Percentiles rank a stretch among this genome's conserved stretches.
Conservation (phyloP, 2,797 vertebrate genomes). For the Myiotriccus ornatus region DNA sequence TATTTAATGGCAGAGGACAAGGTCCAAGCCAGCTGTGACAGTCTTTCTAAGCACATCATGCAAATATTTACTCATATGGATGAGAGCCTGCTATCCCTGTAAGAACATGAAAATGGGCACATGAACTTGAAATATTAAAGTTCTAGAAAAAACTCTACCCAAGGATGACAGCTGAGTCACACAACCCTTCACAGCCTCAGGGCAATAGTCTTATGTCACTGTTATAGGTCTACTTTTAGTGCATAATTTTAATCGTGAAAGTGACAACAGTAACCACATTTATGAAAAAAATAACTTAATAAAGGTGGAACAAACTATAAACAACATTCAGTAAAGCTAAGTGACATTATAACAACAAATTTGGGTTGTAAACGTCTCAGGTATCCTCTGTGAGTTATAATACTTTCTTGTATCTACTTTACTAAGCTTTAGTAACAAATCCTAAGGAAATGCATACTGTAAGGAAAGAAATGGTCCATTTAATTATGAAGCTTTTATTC, state of each 20-base stretch:
- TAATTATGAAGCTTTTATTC: not conserved
- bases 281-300: not conserved
- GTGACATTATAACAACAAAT: not conserved
- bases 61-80: not conserved
- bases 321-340: not conserved
- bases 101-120: not conserved
- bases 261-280: not conserved
- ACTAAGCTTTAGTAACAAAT: not conserved
- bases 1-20: not conserved
- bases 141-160: not conserved
- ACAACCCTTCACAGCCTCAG: not conserved
- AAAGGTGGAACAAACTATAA: not conserved
- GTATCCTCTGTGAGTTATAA: not conserved
- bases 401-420: not conserved
- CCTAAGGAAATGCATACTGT: not conserved
- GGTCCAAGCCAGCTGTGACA: not conserved
- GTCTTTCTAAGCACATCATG: not conserved
- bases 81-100: not conserved
- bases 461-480: not conserved
- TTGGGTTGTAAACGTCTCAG: not conserved
- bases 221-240: not conserved
- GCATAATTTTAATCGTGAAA: not conserved
- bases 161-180: not conserved
- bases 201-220: not conserved
- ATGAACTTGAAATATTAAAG: not conserved